Evolutionary conservation across 2,888 invertebrate species (phyloP).

Genomic region (Sipha maydis): DNA sequence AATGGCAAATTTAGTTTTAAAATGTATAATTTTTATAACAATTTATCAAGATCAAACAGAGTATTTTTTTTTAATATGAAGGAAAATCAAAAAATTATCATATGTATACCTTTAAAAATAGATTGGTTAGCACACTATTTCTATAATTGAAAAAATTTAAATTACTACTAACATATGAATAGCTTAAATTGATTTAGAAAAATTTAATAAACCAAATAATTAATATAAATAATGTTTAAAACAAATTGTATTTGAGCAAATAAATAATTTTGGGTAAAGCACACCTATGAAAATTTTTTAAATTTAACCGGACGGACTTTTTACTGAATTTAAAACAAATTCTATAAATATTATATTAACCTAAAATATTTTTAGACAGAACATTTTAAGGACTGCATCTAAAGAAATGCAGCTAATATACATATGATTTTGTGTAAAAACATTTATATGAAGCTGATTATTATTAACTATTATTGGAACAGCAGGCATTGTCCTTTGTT

Average conservation of each 20-base stretch:
- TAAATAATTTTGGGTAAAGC: constrained; percentile 58
- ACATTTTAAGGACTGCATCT: constrained; percentile 11
- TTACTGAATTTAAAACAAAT: constrained; percentile 43
- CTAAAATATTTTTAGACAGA: constrained; percentile 5
- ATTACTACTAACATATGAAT: constrained; percentile 48
- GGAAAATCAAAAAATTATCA: constrained; percentile 34
- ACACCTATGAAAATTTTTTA: constrained; percentile 39
- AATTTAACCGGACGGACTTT: constrained; percentile 53
- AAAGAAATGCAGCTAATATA: neutral
- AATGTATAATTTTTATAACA: constrained; percentile 47
- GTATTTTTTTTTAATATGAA: constrained; percentile 33
- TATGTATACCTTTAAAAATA: constrained; percentile 12
- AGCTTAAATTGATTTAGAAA: neutral
- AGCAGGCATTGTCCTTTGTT: constrained; percentile 29
- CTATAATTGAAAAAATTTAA: constrained; percentile 28
- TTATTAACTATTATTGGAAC: constrained; percentile 31
- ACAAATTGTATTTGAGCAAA: constrained; percentile 60
- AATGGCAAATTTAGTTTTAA: constrained; percentile 46
- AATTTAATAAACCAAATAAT: constrained; percentile 32
- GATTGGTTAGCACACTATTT: constrained; percentile 8
- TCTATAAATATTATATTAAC: constrained; percentile 41
- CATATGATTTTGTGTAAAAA: constrained; percentile 18
- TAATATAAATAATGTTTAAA: constrained; percentile 42
- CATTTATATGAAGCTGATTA: constrained; percentile 47
- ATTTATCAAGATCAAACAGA: constrained; percentile 51